Percentiles rank a stretch among this genome's conserved stretches.
Evolutionary conservation across 2,888 invertebrate species (phyloP).

Genomic region (Nomada ruficornis): DNA sequence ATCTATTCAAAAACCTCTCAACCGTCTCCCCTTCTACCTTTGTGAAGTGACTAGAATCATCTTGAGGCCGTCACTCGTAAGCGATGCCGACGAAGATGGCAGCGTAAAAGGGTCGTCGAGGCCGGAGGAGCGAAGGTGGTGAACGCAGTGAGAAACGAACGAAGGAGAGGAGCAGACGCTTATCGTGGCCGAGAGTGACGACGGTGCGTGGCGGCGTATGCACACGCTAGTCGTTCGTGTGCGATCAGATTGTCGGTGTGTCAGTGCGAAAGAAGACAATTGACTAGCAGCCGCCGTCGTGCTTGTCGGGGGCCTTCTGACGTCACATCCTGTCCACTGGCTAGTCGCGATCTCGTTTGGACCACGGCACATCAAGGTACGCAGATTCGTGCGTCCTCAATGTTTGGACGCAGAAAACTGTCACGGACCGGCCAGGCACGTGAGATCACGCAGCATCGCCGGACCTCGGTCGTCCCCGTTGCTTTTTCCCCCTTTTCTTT

Average conservation of each 20-base stretch:
- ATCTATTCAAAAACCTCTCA: background rate
- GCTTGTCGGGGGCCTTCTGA: slow-evolving; percentile 77
- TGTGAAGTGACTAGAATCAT: slow-evolving; percentile 12
- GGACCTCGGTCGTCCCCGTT: background rate
- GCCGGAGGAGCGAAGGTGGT: slow-evolving; percentile 39
- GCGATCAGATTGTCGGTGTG: slow-evolving; percentile 58
- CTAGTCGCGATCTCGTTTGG: slow-evolving; percentile 77
- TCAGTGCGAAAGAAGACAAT: slow-evolving; percentile 80
- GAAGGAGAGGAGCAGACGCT: slow-evolving; percentile 44
- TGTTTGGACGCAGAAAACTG: slow-evolving; percentile 55
- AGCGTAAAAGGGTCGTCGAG: slow-evolving; percentile 28
- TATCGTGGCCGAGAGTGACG: slow-evolving; percentile 37
- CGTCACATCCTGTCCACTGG: slow-evolving; percentile 81
- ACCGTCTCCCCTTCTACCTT: background rate
- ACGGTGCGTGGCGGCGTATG: slow-evolving; percentile 36
- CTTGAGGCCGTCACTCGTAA: slow-evolving; percentile 9
- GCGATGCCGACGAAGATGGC: slow-evolving; percentile 39
- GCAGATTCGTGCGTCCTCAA: slow-evolving; percentile 70
- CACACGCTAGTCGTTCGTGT: slow-evolving; percentile 53
- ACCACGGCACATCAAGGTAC: slow-evolving; percentile 76
- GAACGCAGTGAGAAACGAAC: slow-evolving; percentile 19
- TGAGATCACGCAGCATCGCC: slow-evolving; percentile 5
- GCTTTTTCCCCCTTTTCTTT: too few species aligned
- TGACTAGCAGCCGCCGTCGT: slow-evolving; percentile 76
- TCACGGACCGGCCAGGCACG: slow-evolving; percentile 19